A percentile compares a stretch with the other conserved stretches of the same genome.
Conservation (phyloP, 2,113 vertebrate species). For the Cygnus buccinator region DNA sequence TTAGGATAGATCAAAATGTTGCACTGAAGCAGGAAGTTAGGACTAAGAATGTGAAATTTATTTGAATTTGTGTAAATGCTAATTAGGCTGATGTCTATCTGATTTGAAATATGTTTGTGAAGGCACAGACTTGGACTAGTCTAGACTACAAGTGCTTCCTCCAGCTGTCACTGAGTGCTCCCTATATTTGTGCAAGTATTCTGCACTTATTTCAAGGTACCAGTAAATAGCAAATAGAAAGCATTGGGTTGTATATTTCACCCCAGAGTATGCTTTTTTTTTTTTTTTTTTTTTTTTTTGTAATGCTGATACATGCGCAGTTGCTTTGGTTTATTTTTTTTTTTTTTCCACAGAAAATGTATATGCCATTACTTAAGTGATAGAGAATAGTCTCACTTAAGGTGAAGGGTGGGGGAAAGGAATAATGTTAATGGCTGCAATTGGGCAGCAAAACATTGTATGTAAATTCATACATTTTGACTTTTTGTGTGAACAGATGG, state of each 20-base stretch:
- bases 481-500: neutral
- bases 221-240: neutral
- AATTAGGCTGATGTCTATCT: neutral
- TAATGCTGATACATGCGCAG: neutral
- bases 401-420: neutral
- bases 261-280: neutral
- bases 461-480: neutral
- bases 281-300: neutral
- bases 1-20: neutral
- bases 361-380: neutral
- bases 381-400: neutral
- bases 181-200: neutral
- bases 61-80: neutral
- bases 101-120: neutral
- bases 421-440: neutral
- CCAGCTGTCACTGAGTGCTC: neutral
- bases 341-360: neutral
- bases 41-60: neutral
- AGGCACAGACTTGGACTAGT: neutral
- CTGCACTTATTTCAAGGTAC: neutral
- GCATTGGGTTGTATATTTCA: neutral
- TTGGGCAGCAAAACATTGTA: neutral
- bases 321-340: neutral
- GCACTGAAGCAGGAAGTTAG: neutral
- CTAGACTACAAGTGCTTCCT: neutral